These are phyloP conservation scores for Hoplostethus mediterraneus DNA, from an alignment of 2,797 vertebrate genomes.

Conservation along the genomic window DNA sequence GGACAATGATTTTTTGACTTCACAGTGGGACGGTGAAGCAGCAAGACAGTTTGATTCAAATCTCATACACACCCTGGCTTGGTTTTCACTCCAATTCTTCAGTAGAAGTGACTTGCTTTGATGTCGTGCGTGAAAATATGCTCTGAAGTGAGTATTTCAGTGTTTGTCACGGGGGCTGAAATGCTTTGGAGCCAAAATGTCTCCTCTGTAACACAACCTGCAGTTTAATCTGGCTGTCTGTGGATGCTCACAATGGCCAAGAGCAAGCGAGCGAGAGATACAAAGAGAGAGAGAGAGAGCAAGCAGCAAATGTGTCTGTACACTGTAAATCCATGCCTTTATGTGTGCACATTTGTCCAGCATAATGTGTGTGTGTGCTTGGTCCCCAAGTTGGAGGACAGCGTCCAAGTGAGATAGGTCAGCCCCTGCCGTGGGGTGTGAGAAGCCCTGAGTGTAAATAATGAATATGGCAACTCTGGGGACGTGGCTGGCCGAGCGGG, in stretches of 20 bases:
- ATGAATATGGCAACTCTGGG: conserved; percentile 69
- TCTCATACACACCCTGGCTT: neutral
- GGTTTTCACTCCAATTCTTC: conserved; percentile 27
- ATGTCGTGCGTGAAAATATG: neutral
- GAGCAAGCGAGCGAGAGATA: conserved; percentile 2
- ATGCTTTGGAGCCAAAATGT: conserved; percentile 14
- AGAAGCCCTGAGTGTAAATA: conserved; percentile 72
- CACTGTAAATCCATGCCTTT: neutral
- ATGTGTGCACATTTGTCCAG: conserved; percentile 11
- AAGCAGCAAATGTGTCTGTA: neutral
- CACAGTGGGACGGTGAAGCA: neutral
- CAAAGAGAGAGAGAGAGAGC: neutral
- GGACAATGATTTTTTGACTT: conserved; percentile 4
- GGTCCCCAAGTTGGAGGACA: conserved; percentile 18
- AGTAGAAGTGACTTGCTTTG: conserved; percentile 5
- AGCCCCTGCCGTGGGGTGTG: conserved; percentile 34
- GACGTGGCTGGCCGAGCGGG: conserved; percentile 39
- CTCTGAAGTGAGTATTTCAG: conserved; percentile 14
- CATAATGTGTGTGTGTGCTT: conserved; percentile 17
- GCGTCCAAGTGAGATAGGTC: conserved; percentile 49
- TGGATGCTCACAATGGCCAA: neutral
- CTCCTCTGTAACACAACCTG: conserved; percentile 11
- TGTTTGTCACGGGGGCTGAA: neutral
- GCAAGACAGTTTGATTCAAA: neutral
- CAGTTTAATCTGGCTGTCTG: conserved; percentile 24